Percentiles rank a stretch among this genome's conserved stretches.
Conservation (phyloP, 2,797 vertebrate genomes). For the Spinus pinus region DNA sequence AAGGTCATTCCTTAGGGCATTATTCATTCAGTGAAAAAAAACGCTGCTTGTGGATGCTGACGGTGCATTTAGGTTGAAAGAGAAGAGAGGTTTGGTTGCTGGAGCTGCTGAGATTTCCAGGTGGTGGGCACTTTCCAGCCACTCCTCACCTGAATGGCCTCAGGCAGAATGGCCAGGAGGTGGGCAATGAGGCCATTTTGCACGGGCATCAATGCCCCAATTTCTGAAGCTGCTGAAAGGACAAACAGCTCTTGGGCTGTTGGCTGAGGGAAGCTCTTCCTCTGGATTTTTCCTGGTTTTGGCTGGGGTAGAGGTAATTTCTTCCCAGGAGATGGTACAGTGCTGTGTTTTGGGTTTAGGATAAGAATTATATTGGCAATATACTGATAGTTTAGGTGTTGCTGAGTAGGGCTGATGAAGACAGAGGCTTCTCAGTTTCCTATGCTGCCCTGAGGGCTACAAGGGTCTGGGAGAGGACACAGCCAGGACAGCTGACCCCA, state of each 20-base stretch:
- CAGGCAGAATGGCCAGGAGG: not conserved
- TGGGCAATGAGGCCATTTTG: not conserved
- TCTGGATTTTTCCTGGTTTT: not conserved
- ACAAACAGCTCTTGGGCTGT: not conserved
- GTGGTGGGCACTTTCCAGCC: not conserved
- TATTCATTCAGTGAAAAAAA: not conserved
- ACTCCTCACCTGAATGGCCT: not conserved
- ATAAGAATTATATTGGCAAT: not conserved
- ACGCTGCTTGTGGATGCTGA: rapidly evolving
- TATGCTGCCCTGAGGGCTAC: too few relatives aligned
- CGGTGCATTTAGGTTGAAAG: too few relatives aligned
- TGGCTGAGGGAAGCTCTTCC: not conserved
- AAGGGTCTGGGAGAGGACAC: not conserved
- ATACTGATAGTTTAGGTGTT: not conserved
- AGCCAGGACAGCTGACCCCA: not conserved
- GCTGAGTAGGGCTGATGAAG: not conserved
- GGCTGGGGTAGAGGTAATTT: not conserved
- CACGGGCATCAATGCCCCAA: not conserved
- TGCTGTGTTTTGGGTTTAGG: not conserved
- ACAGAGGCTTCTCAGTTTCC: not conserved
- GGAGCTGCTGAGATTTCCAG: not conserved
- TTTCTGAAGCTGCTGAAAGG: conserved; percentile 4
- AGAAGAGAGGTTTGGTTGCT: not conserved
- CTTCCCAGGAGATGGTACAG: not conserved
- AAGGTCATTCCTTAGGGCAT: not conserved